Percentiles rank a stretch among this genome's conserved stretches.
Evolutionary conservation across 2,113 vertebrate genomes (phyloP).

Genomic region (Pelecanus crispus): DNA sequence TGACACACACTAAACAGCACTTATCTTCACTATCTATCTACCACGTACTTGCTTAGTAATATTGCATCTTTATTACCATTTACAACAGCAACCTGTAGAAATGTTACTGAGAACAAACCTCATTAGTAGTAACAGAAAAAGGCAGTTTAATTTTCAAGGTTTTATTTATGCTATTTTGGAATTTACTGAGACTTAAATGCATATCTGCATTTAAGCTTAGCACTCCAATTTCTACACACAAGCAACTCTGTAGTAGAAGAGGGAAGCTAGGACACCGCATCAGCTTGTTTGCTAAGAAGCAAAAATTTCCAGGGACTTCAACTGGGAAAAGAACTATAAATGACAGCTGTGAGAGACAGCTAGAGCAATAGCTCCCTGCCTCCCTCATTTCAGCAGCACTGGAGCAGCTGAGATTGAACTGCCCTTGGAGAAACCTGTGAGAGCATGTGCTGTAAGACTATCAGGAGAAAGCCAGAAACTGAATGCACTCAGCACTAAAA

Average conservation of each 20-base stretch:
- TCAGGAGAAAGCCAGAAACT: not conserved
- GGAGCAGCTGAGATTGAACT: not conserved
- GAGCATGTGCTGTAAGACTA: not conserved
- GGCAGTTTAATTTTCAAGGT: conserved; percentile 15
- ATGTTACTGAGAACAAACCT: not conserved
- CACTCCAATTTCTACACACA: not conserved
- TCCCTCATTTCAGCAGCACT: not conserved
- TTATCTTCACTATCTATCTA: not conserved
- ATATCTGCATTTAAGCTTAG: not conserved
- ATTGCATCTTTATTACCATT: not conserved
- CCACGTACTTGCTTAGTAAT: not conserved
- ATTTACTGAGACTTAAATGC: conserved; percentile 50
- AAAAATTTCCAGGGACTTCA: not conserved
- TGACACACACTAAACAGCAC: not conserved
- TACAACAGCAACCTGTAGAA: not conserved
- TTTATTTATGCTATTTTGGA: conserved; percentile 31
- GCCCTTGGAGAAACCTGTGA: not conserved
- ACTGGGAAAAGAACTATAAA: not conserved
- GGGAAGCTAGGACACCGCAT: not conserved
- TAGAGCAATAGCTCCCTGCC: not conserved
- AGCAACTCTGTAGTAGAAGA: not conserved
- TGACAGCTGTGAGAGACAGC: not conserved
- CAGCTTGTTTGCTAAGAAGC: not conserved
- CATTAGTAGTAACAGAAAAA: conserved; percentile 22
- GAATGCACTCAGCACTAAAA: not conserved